These are phyloP conservation scores for Gobionotothen gibberifrons DNA, from an alignment of 2,797 vertebrate species.

Conservation along the genomic window DNA sequence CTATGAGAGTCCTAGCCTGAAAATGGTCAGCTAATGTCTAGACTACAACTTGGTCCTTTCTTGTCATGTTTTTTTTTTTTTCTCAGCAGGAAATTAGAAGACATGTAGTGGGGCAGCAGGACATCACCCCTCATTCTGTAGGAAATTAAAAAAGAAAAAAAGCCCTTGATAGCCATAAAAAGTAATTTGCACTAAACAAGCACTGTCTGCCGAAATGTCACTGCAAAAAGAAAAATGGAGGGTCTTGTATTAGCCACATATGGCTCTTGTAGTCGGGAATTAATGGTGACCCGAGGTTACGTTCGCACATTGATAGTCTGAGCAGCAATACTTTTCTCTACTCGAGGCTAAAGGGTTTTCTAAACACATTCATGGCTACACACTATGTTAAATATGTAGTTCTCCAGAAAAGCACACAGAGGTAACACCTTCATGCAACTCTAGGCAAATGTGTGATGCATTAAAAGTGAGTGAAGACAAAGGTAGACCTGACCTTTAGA, in stretches of 20 bases:
- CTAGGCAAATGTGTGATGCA: constrained; percentile 46
- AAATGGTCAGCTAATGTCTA: not conserved
- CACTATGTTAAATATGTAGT: constrained; percentile 18
- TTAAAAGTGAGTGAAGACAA: constrained; percentile 55
- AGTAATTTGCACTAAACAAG: constrained; percentile 60
- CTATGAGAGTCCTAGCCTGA: not conserved
- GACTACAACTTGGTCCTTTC: constrained; percentile 2
- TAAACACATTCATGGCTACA: not conserved
- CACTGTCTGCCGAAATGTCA: constrained; percentile 23
- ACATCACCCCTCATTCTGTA: constrained; percentile 13
- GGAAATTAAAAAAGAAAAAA: constrained; percentile 41
- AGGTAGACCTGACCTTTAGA: constrained; percentile 68
- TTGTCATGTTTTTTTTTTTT: constrained; percentile 4
- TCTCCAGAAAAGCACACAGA: constrained; percentile 30
- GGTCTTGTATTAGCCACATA: constrained; percentile 26
- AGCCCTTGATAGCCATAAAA: constrained; percentile 33
- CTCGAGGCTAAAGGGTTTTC: constrained; percentile 5
- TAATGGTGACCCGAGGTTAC: constrained; percentile 55
- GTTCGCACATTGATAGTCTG: constrained; percentile 38
- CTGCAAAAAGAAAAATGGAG: constrained; percentile 5
- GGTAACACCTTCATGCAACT: constrained; percentile 17
- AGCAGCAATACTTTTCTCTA: constrained; percentile 22
- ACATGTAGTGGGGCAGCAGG: constrained; percentile 2
- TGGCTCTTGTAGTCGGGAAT: constrained; percentile 51
- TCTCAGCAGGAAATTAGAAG: constrained; percentile 48